A percentile compares a stretch with the other conserved stretches of the same genome.
These are phyloP conservation scores for Archaeoteleia sp. DNA, from an alignment of 2,888 invertebrate genomes.

Conservation along the genomic window DNA sequence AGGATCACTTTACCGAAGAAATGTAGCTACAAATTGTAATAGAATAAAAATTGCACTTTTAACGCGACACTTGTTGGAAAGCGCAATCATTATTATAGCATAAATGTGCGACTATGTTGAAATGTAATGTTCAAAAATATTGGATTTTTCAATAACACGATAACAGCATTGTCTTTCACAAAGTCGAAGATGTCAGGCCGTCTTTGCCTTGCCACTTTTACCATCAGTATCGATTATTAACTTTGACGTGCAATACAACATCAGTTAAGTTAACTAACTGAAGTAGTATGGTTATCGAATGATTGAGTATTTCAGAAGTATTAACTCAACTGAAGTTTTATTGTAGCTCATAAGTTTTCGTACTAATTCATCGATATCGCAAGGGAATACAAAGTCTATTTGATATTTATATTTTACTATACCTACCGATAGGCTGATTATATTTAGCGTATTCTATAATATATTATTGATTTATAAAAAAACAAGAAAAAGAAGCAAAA, in stretches of 20 bases:
- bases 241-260: neutral
- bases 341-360: conserved; percentile 63
- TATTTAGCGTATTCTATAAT: conserved; percentile 66
- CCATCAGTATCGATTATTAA: conserved; percentile 27
- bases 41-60: no score
- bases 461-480: conserved; percentile 56
- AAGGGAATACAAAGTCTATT: conserved; percentile 63
- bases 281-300: no score
- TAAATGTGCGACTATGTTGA: no score
- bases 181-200: conserved; percentile 44
- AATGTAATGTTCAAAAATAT: no score
- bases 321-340: conserved; percentile 15
- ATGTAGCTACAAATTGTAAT: no score
- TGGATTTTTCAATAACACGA: conserved; percentile 26
- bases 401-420: conserved; percentile 72
- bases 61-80: no score
- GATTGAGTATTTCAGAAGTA: no score
- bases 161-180: conserved; percentile 16
- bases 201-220: conserved; percentile 40
- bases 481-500: conserved; percentile 14
- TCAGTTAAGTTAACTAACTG: no score
- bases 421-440: conserved; percentile 67
- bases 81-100: no score
- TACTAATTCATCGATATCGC: conserved; percentile 61
- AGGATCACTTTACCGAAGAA: no score